Conservation (phyloP, 2,797 vertebrate species). For the Melanotaenia trifasciata region DNA sequence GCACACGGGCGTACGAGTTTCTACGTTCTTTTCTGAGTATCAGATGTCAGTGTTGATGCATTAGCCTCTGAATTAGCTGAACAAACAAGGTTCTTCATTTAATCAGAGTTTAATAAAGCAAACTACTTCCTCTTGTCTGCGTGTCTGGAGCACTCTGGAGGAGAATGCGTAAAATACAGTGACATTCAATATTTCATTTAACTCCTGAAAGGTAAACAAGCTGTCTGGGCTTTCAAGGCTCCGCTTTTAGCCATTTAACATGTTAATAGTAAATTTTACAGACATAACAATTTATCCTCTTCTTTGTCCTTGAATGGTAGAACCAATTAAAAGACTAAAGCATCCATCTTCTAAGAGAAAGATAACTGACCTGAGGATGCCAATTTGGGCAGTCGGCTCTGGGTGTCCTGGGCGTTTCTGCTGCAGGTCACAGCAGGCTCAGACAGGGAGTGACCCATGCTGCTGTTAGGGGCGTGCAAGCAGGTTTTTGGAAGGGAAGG, state of each 20-base stretch:
- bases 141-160: conserved; percentile 23
- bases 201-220: conserved; percentile 23
- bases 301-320: conserved; percentile 1
- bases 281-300: conserved; percentile 12
- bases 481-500: conserved; percentile 82
- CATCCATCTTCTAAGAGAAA: neutral
- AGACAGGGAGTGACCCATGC: conserved; percentile 85
- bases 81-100: conserved; percentile 55
- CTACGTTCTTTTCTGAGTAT: conserved; percentile 28
- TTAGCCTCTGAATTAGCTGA: conserved; percentile 49
- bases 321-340: neutral
- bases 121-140: conserved; percentile 24
- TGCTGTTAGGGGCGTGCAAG: conserved; percentile 54
- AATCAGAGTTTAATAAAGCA: conserved; percentile 50
- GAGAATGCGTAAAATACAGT: conserved; percentile 28
- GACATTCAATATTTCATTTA: conserved; percentile 46
- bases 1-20: neutral
- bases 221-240: conserved; percentile 29
- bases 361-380: conserved; percentile 82
- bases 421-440: conserved; percentile 82
- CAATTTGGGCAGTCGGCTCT: conserved; percentile 84
- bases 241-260: conserved; percentile 7
- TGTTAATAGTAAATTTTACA: conserved; percentile 21
- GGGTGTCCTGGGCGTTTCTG: conserved; percentile 69
- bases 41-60: conserved; percentile 52